Percentiles rank a stretch among this genome's conserved stretches.
These are phyloP conservation scores for Anhinga anhinga DNA, from an alignment of 2,113 vertebrate genomes.

Conservation along the genomic window DNA sequence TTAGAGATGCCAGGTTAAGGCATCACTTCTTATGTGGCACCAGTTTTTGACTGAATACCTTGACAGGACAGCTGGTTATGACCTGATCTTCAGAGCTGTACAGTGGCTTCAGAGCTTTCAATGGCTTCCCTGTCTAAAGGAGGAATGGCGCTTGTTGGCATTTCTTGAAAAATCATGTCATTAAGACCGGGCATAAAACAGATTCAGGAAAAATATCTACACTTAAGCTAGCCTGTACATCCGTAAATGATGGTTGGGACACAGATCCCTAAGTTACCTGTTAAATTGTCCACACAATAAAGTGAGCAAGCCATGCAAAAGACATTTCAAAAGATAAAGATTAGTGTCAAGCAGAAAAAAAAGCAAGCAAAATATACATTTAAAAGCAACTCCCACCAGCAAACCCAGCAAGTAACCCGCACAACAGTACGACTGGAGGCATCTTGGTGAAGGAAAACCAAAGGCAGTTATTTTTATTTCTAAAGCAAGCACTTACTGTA, in stretches of 20 bases:
- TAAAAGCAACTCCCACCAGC: neutral
- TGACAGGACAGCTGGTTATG: neutral
- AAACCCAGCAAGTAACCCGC: neutral
- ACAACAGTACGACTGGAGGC: neutral
- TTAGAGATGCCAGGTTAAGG: neutral
- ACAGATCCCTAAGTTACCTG: neutral
- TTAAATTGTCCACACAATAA: neutral
- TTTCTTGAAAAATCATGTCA: neutral
- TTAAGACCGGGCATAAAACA: neutral
- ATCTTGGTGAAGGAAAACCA: constrained; percentile 29
- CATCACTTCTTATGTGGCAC: neutral
- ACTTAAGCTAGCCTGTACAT: neutral
- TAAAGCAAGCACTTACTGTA: neutral
- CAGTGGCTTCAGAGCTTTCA: neutral
- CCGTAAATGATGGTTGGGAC: neutral
- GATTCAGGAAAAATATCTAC: neutral
- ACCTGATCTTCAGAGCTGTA: neutral
- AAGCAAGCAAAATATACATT: neutral
- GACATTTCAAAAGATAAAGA: neutral
- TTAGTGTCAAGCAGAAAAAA: neutral
- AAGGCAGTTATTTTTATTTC: neutral
- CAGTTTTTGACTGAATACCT: neutral
- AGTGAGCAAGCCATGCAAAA: neutral
- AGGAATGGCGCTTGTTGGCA: neutral
- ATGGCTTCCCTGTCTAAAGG: neutral